Evolutionary conservation across 2,888 invertebrate genomes (phyloP), one percentile per base, ranked within the genome.

Genomic region (Sinohyriopsis cumingii): DNA sequence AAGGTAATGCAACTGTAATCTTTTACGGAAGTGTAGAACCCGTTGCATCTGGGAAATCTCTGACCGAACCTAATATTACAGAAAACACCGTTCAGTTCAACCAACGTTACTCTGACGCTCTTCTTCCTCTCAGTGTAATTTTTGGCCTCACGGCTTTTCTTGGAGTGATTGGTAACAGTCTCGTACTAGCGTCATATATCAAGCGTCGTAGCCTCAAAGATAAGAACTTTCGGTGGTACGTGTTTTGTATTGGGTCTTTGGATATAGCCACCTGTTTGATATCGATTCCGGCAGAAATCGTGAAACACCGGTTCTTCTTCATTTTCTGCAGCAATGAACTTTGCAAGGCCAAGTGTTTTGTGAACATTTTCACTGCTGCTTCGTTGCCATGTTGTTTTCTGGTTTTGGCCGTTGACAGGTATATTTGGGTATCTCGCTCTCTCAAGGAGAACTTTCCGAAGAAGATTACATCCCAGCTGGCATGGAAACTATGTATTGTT

Each of bases 271-370:
- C 77, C 5, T 77, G 77, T 56, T 54, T 77, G 3, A 77, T 71
- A 5, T 55, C 72, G 6, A 77, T 77, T 33, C 74, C 74, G 19
- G 77, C 74, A 2, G 77, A 77, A 57, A 77, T 77, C 63, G 63
- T 74, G 25, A 77, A 77, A 45, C 77, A 77, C 60, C 62, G 65
- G 19, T 72, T 70, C 62, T 77, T 74, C 56, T 77, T 77, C 60
- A 70, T 70, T 55, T 72, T 77, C 65, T 64, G 60, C 19, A 72
- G 72, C 53, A 63, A 68, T 18, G 61, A 57, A 7, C 57, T 74
- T 28, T 76, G 76, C 53, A 76, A 73, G 63, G 68, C 65, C 18
- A 76, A 74, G 59, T 77, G 74, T 55, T 77, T 77, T 61, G 70
- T 77, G 22, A 77, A 77, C n/a, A 73, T 77, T 20, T 72, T 75